phyloP scores from a whole-genome alignment of 2,888 invertebrate species.

The Autographa gamma region DNA sequence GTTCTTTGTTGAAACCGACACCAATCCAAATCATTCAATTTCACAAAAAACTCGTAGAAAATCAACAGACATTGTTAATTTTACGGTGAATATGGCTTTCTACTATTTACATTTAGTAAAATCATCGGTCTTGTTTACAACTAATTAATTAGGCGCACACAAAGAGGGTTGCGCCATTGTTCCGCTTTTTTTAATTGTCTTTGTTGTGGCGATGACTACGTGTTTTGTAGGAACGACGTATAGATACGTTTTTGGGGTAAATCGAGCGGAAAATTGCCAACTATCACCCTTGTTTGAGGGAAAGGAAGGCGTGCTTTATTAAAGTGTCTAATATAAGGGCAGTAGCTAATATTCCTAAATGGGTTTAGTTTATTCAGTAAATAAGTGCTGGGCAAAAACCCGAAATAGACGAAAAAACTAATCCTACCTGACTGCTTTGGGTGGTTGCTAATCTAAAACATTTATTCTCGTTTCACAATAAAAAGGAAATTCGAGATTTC shows the following conservation, averaged over 20 bases:
- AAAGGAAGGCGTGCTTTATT: constrained; percentile 44
- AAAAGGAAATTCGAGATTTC: no score
- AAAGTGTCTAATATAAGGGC: constrained; percentile 32
- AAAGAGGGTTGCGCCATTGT: constrained; percentile 73
- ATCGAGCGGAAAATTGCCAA: constrained; percentile 87
- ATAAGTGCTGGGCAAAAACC: no score
- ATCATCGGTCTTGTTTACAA: constrained; percentile 87
- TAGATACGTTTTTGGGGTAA: constrained; percentile 79
- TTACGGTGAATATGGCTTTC: constrained; percentile 78
- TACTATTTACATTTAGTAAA: constrained; percentile 86
- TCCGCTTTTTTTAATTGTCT: constrained; percentile 79
- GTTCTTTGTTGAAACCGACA: constrained; percentile 63
- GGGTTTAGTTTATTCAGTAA: not conserved
- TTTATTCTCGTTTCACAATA: no score
- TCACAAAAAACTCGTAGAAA: constrained; percentile 70
- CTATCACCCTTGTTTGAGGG: constrained; percentile 68
- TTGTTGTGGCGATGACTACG: constrained; percentile 76
- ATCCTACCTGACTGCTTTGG: no score
- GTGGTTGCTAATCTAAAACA: no score
- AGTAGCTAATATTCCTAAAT: not conserved
- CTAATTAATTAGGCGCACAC: constrained; percentile 86
- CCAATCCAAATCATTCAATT: constrained; percentile 67
- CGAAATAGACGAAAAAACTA: no score
- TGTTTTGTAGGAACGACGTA: constrained; percentile 74
- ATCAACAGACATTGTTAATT: constrained; percentile 82